A percentile compares a stretch with the other conserved stretches of the same genome.
phyloP scores from a whole-genome alignment of 2,113 vertebrate species.

The Herpetotheres cachinnans region DNA sequence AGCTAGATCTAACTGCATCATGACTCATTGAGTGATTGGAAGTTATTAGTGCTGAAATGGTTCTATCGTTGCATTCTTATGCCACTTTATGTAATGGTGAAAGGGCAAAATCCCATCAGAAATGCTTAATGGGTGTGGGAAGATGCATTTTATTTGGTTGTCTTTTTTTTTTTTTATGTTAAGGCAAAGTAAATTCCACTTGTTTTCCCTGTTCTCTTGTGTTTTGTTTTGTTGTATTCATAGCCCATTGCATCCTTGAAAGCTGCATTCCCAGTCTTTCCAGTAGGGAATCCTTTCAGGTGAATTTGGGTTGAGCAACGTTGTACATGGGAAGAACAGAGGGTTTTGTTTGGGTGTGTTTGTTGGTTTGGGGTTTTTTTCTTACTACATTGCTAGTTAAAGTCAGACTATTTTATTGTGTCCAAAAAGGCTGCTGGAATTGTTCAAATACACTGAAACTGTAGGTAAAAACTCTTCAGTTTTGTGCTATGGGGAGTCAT shows the following conservation, averaged over 20 bases:
- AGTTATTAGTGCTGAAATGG: background rate
- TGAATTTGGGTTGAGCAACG: background rate
- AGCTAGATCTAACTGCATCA: background rate
- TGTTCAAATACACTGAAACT: background rate
- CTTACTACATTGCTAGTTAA: background rate
- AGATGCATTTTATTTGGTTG: background rate
- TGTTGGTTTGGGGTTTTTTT: background rate
- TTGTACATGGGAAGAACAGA: background rate
- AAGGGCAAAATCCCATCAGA: background rate
- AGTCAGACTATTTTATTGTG: background rate
- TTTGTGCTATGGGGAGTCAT: background rate
- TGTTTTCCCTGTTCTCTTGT: background rate
- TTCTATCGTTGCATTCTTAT: background rate
- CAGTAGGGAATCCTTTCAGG: background rate
- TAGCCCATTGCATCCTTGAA: background rate
- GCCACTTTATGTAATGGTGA: background rate
- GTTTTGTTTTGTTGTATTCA: background rate
- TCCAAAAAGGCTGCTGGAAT: background rate
- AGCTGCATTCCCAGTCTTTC: background rate
- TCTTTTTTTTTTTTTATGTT: background rate
- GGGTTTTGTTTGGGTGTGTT: background rate
- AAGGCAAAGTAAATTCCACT: background rate
- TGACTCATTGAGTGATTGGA: background rate
- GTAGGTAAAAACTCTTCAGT: background rate
- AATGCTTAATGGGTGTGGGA: background rate